Evolutionary conservation across 2,888 invertebrate genomes (phyloP), one percentile per base, ranked within the genome.

Genomic region (Polyommatus icarus): DNA sequence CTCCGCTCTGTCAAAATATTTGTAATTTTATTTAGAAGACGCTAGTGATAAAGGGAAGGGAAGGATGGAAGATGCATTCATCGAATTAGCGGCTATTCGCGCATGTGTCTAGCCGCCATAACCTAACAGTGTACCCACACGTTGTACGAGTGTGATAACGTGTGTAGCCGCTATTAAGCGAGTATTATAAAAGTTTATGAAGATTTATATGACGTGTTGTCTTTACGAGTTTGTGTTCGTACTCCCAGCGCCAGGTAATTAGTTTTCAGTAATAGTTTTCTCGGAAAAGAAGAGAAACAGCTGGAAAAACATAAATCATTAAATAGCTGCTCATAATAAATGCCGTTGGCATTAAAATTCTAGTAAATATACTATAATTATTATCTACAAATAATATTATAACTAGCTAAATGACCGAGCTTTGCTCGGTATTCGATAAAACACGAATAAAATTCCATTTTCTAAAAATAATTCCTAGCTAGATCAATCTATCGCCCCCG

Each of bases 131-230:
- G 61, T 61, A 24, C 3, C 10, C 20, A 61, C 24, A 24, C 61
- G 61, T 24, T 24, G 61, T 61, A 61, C 61, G 61, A 12, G 67
- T 29, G 67, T 67, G 29, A 29, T 32, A 32, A 67, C 29, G 29
- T 32, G 29, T 67, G 67, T 6, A 67, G 5, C 18, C 5, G 5
- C 29, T 67, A 15, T 67, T 29, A 67, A 67, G 67, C 29, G 67
- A 6, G 15, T 6, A 32, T 67, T 67, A 67, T 67, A 67, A 67
- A 15, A 15, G 29, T 67, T 67, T 67, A 67, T 67, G 29, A 67
- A 67, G 67, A 67, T 32, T 61, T 61, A 67, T 67, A 67, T 67
- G 67, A 67, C 67, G 29, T 15, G 18, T 18, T 32, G 29, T 67
- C 15, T 32, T 67, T 67, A 67, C 15, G 67, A 29, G 29, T 29